phyloP scores from a whole-genome alignment of 2,797 vertebrate genomes.

The Spatula versicolor region DNA sequence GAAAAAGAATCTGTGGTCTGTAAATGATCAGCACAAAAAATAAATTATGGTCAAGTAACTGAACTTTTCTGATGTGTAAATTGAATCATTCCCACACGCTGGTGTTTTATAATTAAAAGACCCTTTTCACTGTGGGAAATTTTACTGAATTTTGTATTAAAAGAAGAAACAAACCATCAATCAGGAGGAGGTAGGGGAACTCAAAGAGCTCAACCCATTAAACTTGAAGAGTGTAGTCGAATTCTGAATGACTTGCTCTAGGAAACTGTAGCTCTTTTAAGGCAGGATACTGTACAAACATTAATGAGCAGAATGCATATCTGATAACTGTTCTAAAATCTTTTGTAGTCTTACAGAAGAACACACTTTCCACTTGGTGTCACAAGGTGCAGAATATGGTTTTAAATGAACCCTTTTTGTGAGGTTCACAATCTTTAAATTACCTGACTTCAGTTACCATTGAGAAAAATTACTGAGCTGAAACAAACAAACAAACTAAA shows the following conservation, averaged over 20 bases:
- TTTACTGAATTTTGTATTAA: slow-evolving; percentile 73
- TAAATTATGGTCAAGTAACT: slow-evolving; percentile 68
- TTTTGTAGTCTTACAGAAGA: slow-evolving; percentile 65
- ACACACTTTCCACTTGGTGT: slow-evolving; percentile 68
- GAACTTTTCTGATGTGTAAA: slow-evolving; percentile 74
- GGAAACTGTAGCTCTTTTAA: slow-evolving; percentile 64
- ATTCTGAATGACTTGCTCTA: slow-evolving; percentile 58
- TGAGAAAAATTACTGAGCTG: slow-evolving; percentile 69
- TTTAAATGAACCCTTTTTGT: slow-evolving; percentile 61
- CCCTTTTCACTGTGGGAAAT: slow-evolving; percentile 68
- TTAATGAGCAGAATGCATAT: slow-evolving; percentile 49
- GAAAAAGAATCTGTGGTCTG: slow-evolving; percentile 40
- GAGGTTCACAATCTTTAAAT: slow-evolving; percentile 70
- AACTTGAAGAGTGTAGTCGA: slow-evolving; percentile 45
- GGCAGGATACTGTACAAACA: slow-evolving; percentile 41
- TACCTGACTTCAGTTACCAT: slow-evolving; percentile 53
- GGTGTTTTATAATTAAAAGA: slow-evolving; percentile 76
- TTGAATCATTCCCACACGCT: slow-evolving; percentile 66
- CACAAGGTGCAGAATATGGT: slow-evolving; percentile 56
- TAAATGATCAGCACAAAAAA: slow-evolving; percentile 67
- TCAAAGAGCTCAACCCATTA: slow-evolving; percentile 68
- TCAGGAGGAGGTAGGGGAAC: slow-evolving; percentile 62
- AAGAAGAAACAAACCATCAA: slow-evolving; percentile 73
- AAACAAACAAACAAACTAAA: slow-evolving; percentile 31
- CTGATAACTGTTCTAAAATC: slow-evolving; percentile 56